Percentiles rank a stretch among this genome's conserved stretches.
Conservation (phyloP, 2,888 invertebrate species). For the Tenthredo distinguenda region DNA sequence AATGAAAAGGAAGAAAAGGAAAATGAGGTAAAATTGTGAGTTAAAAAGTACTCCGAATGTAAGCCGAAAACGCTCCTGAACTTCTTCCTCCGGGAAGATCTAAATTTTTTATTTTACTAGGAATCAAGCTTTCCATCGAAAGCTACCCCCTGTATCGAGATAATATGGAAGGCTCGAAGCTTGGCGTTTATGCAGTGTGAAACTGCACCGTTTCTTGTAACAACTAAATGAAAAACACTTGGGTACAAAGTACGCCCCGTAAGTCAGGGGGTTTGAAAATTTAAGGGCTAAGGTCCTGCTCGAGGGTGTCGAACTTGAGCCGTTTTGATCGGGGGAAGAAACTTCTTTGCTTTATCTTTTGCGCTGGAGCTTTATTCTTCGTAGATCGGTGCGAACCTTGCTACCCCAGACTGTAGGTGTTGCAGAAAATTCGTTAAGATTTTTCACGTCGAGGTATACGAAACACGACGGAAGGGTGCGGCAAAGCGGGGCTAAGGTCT, state of each 20-base stretch:
- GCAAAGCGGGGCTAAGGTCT: slow-evolving; percentile 45
- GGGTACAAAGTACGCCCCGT: slow-evolving; percentile 28
- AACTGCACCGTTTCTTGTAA: slow-evolving; percentile 11
- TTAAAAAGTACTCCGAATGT: background rate
- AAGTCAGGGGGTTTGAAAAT: background rate
- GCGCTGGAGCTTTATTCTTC: background rate
- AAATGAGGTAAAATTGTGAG: background rate
- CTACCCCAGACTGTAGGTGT: background rate
- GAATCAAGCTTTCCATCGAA: background rate
- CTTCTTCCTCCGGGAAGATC: background rate
- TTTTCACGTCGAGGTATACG: slow-evolving; percentile 42
- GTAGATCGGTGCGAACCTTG: background rate
- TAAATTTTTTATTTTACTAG: background rate
- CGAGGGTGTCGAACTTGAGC: background rate
- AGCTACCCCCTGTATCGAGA: background rate
- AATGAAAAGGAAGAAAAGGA: background rate
- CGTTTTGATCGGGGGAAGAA: background rate
- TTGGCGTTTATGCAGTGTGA: background rate
- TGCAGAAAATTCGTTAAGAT: slow-evolving; percentile 50
- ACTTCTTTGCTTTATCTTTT: background rate
- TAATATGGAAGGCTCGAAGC: background rate
- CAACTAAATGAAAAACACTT: slow-evolving; percentile 39
- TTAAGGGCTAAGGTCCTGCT: background rate
- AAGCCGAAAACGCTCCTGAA: background rate
- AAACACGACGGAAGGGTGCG: slow-evolving; percentile 19